Evolutionary conservation across 2,797 vertebrate genomes (phyloP).

Genomic region (Heteromormyrus szaboi): DNA sequence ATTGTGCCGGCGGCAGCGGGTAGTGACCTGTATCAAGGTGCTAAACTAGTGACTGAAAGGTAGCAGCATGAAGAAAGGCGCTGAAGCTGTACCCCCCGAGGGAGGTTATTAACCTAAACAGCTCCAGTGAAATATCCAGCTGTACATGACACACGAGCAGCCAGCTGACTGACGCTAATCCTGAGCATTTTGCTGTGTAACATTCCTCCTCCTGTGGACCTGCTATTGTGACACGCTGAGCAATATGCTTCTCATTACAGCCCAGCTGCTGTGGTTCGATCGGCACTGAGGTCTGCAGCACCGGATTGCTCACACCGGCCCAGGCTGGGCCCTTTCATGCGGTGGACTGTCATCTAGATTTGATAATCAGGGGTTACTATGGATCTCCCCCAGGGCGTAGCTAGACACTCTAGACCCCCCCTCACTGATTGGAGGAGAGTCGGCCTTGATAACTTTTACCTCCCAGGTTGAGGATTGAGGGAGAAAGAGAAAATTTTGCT

Average conservation of each 20-base stretch:
- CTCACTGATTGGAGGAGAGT: not conserved
- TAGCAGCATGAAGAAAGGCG: not conserved
- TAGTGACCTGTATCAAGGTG: not conserved
- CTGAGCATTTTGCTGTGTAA: not conserved
- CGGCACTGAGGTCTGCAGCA: not conserved
- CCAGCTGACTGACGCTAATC: not conserved
- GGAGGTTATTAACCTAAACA: not conserved
- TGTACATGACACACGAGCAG: not conserved
- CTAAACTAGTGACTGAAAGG: not conserved
- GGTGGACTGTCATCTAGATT: constrained; percentile 12
- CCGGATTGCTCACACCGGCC: not conserved
- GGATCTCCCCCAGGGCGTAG: not conserved
- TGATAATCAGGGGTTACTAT: constrained; percentile 3
- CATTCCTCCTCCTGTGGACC: not conserved
- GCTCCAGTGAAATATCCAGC: not conserved
- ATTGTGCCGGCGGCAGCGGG: not conserved
- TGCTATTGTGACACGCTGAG: not conserved
- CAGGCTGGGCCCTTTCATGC: not conserved
- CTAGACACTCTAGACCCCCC: not conserved
- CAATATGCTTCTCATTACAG: constrained; percentile 1
- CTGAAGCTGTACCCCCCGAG: not conserved
- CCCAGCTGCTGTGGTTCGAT: constrained; percentile 3
- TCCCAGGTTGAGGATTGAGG: not conserved
- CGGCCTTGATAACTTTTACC: not conserved
- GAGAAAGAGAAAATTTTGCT: not conserved